Evolutionary conservation across 2,888 invertebrate genomes (phyloP), one percentile per base, ranked within the genome.

Genomic region (Acrobasis repandana): DNA sequence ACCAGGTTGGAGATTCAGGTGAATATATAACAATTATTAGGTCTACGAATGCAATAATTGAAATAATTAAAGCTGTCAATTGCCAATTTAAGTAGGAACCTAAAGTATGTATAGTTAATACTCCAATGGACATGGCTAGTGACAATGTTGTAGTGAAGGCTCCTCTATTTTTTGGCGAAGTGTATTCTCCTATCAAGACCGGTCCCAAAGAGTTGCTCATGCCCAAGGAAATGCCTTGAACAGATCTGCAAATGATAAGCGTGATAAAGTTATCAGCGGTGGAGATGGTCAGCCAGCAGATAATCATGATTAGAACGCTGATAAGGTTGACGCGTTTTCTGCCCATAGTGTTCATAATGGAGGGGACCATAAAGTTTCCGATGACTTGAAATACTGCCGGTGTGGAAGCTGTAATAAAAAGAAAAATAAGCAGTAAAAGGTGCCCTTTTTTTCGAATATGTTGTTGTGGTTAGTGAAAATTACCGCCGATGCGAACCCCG

Each of bases 1-100:
- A 70, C 93, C 94, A 94, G 48, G 84, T 83, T 0, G 94, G 94
- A 6, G 94, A 90, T 76, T 95, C 94, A 0, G 93, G 93, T 0
- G 71, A 68, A 47, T 64, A 64, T 20, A 67, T 61, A 9, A 67
- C 63, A 11, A 70, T 67, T 0, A 70, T 8, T 20, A 93, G 70
- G 4, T 90, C 81, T 4, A 83, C 66, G 9, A 88, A 65, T 1
- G 87, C 85, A 9, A 88, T 67, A 1, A 73, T 46, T 1, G 80
- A 76, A 61, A 85, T 83, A 4, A 91, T 68, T 3, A 87, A 72
- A 0, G 93, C 92, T 6, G 89, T 83, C 9, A 73, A 72, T 66
- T 87, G 76, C 93, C 93, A 93, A 34, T 79, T 70, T 0, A 92
- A 69, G 71, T 85, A 90, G 9, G 90, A 90, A 0, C 94, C 94